phyloP scores from a whole-genome alignment of 2,113 vertebrate genomes.

The Hyla sarda region DNA sequence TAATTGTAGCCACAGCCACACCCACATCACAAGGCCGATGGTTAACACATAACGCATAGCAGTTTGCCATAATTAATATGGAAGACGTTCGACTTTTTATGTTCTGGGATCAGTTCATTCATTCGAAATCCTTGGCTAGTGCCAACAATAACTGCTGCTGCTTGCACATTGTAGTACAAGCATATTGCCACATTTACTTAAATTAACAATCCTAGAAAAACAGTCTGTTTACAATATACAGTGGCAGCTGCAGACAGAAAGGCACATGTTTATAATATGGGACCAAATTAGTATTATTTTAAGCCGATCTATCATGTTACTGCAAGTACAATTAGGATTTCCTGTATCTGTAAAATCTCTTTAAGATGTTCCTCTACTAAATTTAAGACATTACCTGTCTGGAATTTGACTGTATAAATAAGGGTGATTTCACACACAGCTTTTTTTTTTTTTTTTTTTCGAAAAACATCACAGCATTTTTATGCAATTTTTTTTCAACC shows the following conservation, averaged over 20 bases:
- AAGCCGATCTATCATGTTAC: not conserved
- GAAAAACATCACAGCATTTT: too few relatives aligned
- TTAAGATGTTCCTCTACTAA: not conserved
- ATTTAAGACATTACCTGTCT: not conserved
- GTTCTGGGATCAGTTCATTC: not conserved
- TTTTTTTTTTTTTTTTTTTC: too few relatives aligned
- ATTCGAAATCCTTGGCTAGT: not conserved
- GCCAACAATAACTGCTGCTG: constrained; percentile 21
- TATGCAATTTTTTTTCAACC: too few relatives aligned
- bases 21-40: not conserved
- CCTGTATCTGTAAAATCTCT: not conserved
- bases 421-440: not conserved
- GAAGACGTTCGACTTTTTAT: constrained; percentile 25
- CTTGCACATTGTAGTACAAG: constrained; percentile 15
- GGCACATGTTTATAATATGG: constrained; percentile 36
- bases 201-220: constrained; percentile 33
- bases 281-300: not conserved
- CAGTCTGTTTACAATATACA: constrained; percentile 37
- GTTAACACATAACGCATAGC: constrained; percentile 39
- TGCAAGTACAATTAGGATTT: not conserved
- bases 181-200: constrained; percentile 4
- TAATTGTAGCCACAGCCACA: constrained; percentile 4
- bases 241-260: constrained; percentile 30
- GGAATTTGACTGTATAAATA: not conserved
- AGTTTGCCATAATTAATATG: constrained; percentile 49